A percentile compares a stretch with the other conserved stretches of the same genome.
phyloP scores from a whole-genome alignment of 2,888 invertebrate genomes.

The Lycaena phlaeas region DNA sequence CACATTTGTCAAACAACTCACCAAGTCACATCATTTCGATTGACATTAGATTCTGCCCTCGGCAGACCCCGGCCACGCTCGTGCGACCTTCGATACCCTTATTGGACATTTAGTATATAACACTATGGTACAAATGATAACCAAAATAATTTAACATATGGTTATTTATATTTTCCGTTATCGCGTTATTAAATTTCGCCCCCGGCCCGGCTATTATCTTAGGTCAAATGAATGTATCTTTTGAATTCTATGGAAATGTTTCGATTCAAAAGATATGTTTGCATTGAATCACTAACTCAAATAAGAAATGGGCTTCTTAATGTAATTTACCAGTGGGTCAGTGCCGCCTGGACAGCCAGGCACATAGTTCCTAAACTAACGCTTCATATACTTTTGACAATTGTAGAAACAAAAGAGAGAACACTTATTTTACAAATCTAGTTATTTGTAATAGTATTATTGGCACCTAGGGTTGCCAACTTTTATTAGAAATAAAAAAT shows the following conservation, averaged over 20 bases:
- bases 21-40: constrained; percentile 82
- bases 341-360: too few relatives aligned
- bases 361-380: too few relatives aligned
- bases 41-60: constrained; percentile 46
- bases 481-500: too few relatives aligned
- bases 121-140: background rate
- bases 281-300: constrained; percentile 1
- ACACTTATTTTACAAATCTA: too few relatives aligned
- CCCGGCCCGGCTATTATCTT: background rate
- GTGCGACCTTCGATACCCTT: background rate
- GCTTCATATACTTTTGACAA: too few relatives aligned
- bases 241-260: background rate
- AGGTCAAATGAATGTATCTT: background rate
- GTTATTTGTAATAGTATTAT: too few relatives aligned
- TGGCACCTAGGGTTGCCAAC: too few relatives aligned
- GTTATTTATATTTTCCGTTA: background rate
- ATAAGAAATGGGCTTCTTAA: background rate
- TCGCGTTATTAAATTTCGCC: constrained; percentile 1
- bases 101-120: too few relatives aligned
- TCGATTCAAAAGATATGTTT: background rate
- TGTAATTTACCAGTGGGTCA: too few relatives aligned
- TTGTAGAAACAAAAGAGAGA: too few relatives aligned
- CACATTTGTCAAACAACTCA: constrained; percentile 83
- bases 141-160: background rate
- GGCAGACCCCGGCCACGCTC: background rate